These are phyloP conservation scores for pig (Sus scrofa) DNA, from an alignment of 2,113 vertebrate genomes.

Conservation along the genomic window T2T-Sscrofa CM000815.6:135344001-135344500, in stretches of 20 bases:
- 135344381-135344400: not conserved
- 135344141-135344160: not conserved
- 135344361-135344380: not conserved
- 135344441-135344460: not conserved
- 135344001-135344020: not conserved
- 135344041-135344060: not conserved
- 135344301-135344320: not conserved
- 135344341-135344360: not conserved
- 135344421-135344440: not conserved
- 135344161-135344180: not conserved
- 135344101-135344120: not conserved
- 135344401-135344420: not conserved
- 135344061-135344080: not conserved
- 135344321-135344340: not conserved
- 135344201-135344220: not conserved
- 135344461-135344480: too few species aligned
- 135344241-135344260: not conserved
- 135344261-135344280: not conserved
- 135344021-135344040: not conserved
- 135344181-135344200: not conserved
- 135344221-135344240: not conserved
- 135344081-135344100: not conserved
- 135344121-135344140: not conserved
- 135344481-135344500: not conserved
- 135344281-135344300: not conserved